Conservation (phyloP, 2,888 invertebrate species). For the Metopia argyrocephala region DNA sequence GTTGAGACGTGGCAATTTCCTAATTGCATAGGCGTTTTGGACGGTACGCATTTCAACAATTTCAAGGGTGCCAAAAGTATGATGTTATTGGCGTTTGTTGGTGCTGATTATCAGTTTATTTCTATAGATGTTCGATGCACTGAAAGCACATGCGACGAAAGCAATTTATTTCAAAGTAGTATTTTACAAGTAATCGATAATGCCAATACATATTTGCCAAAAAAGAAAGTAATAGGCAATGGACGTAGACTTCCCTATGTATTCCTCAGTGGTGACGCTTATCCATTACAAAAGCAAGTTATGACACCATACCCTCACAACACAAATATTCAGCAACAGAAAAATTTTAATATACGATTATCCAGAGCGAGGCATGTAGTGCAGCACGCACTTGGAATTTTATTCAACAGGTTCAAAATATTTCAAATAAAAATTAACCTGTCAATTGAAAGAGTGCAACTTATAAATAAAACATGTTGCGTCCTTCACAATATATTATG, state of each 20-base stretch:
- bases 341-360: constrained; percentile 28
- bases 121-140: constrained; percentile 51
- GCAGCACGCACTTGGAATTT: constrained; percentile 33
- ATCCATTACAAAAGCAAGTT: constrained; percentile 48
- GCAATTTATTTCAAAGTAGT: constrained; percentile 32
- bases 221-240: constrained; percentile 37
- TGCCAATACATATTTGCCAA: constrained; percentile 13
- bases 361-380: constrained; percentile 30
- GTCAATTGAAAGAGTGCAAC: constrained; percentile 28
- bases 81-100: constrained; percentile 39
- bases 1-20: constrained; percentile 44
- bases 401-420: constrained; percentile 19
- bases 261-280: constrained; percentile 55
- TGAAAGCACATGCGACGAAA: constrained; percentile 38
- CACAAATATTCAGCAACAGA: background rate
- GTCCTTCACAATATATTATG: constrained; percentile 27
- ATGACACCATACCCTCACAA: background rate
- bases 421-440: constrained; percentile 13
- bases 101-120: constrained; percentile 45
- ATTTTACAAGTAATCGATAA: constrained; percentile 20
- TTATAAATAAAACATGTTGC: constrained; percentile 13
- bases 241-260: constrained; percentile 52
- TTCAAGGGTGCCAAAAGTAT: constrained; percentile 52
- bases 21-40: constrained; percentile 13
- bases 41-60: constrained; percentile 47